A percentile compares a stretch with the other conserved stretches of the same genome.
phyloP scores from a whole-genome alignment of 2,888 invertebrate genomes.

The Pseudococcus viburni region DNA sequence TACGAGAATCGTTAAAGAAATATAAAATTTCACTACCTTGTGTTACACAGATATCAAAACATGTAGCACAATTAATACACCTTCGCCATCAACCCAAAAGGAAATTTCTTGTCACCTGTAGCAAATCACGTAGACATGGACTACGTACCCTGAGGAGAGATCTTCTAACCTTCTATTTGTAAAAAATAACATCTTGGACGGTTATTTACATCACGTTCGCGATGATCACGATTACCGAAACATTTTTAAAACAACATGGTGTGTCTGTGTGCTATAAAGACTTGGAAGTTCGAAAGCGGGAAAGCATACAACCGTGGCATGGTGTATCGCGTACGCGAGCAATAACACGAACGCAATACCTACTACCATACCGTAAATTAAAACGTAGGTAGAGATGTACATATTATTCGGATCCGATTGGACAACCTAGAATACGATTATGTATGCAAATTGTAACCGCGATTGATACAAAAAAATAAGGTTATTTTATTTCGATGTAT shows the following conservation, averaged over 20 bases:
- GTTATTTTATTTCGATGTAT: too few relatives aligned
- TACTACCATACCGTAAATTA: neutral
- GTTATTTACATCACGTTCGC: slow-evolving; percentile 7
- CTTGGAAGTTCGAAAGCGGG: neutral
- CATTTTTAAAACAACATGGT: neutral
- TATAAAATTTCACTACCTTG: neutral
- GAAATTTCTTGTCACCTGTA: neutral
- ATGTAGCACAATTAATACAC: neutral
- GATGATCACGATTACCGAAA: neutral
- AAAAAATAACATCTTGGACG: neutral
- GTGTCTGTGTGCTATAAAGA: neutral
- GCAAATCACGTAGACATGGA: neutral
- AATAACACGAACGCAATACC: neutral
- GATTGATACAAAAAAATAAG: neutral
- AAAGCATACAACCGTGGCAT: neutral
- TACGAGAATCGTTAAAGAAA: too few relatives aligned
- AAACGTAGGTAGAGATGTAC: neutral
- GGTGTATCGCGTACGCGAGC: neutral
- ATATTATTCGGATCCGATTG: neutral
- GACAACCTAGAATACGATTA: neutral
- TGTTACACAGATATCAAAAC: neutral
- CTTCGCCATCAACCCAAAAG: neutral
- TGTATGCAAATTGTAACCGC: neutral
- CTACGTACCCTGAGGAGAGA: neutral
- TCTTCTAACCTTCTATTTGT: neutral